Evolutionary conservation across 2,113 vertebrate species (phyloP).

Genomic region (Diadophis punctatus): DNA sequence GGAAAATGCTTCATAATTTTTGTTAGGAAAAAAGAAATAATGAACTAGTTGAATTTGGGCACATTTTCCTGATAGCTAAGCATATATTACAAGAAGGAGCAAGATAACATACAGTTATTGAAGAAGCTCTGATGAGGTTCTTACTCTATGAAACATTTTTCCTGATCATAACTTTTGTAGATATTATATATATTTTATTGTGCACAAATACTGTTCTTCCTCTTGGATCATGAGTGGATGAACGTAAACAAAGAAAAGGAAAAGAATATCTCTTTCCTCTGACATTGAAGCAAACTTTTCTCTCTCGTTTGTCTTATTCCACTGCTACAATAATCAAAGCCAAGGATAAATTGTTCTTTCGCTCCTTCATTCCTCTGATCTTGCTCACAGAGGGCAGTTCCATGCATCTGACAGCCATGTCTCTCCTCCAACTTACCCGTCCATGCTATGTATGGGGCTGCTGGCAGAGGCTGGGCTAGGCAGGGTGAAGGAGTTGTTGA

Average conservation of each 20-base stretch:
- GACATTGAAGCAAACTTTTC: background rate
- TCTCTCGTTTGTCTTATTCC: background rate
- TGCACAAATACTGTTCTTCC: background rate
- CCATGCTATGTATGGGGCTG: slow-evolving; percentile 85
- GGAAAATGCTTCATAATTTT: background rate
- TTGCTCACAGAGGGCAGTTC: background rate
- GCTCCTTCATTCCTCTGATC: background rate
- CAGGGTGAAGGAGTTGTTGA: slow-evolving; percentile 69
- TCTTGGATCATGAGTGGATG: background rate
- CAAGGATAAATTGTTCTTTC: background rate
- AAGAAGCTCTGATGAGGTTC: background rate
- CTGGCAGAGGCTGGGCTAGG: slow-evolving; percentile 85
- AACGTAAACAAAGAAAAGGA: background rate
- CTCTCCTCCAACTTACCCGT: slow-evolving; percentile 70
- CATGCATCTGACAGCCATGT: background rate
- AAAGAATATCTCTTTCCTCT: background rate
- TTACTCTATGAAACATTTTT: background rate
- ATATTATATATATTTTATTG: too few species aligned
- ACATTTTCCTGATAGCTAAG: background rate
- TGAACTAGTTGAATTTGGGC: background rate
- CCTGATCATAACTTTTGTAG: background rate
- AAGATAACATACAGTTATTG: background rate
- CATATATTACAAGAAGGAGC: background rate
- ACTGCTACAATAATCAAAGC: background rate
- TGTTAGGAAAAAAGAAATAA: background rate